phyloP scores from a whole-genome alignment of 1,140 invertebrate genomes.

The Pseudobourletiella spinata region DNA sequence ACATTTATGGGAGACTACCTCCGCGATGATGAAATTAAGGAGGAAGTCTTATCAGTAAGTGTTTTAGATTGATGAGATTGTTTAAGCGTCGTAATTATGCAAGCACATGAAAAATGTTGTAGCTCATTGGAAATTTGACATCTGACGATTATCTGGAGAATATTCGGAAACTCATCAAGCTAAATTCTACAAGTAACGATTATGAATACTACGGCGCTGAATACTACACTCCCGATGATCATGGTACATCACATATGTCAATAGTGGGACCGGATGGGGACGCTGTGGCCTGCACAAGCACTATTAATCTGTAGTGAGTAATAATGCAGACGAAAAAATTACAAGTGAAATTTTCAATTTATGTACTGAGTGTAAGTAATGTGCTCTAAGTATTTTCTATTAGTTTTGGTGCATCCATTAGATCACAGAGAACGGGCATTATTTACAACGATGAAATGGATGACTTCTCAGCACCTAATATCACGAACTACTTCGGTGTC shows the following conservation, averaged over 20 bases:
- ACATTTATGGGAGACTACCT: slow-evolving; percentile 81
- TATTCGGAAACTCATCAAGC: slow-evolving; percentile 57
- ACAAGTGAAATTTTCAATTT: slow-evolving; percentile 51
- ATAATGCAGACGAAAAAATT: too few relatives aligned
- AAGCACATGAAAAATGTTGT: too few relatives aligned
- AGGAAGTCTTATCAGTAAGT: too few relatives aligned
- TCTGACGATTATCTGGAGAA: slow-evolving; percentile 50
- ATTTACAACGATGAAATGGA: slow-evolving; percentile 90
- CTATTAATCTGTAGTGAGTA: slow-evolving; percentile 82
- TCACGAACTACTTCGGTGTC: slow-evolving; percentile 65
- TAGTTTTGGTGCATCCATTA: slow-evolving; percentile 50
- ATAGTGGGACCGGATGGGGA: slow-evolving; percentile 77
- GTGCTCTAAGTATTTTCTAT: neutral
- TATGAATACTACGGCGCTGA: slow-evolving; percentile 59
- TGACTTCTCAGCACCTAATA: too few relatives aligned
- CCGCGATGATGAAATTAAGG: slow-evolving; percentile 57
- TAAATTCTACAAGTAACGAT: slow-evolving; percentile 57
- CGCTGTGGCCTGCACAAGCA: slow-evolving; percentile 85
- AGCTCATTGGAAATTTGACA: slow-evolving; percentile 57
- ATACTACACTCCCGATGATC: slow-evolving; percentile 51
- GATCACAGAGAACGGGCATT: slow-evolving; percentile 85
- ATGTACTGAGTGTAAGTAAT: neutral
- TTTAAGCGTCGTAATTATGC: neutral
- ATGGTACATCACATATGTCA: slow-evolving; percentile 85
- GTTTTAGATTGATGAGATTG: slow-evolving; percentile 46